A percentile compares a stretch with the other conserved stretches of the same genome.
These are phyloP conservation scores for Pseudochirops cupreus DNA, from an alignment of 2,797 vertebrate species.

Conservation along the genomic window DNA sequence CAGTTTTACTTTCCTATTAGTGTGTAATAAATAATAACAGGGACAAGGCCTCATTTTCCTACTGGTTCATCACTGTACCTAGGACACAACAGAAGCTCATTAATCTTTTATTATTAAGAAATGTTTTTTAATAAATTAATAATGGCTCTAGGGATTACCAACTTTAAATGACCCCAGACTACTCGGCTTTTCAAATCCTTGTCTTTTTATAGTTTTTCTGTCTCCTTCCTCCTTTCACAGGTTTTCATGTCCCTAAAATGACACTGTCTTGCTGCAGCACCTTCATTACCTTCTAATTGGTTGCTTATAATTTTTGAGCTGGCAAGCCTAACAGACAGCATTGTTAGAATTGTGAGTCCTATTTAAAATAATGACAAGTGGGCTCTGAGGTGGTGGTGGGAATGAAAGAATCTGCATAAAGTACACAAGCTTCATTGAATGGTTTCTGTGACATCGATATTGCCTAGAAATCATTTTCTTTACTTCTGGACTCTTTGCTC, in stretches of 20 bases:
- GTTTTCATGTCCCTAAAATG: neutral
- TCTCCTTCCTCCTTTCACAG: neutral
- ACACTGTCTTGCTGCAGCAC: neutral
- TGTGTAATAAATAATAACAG: neutral
- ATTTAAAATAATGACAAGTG: neutral
- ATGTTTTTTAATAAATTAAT: neutral
- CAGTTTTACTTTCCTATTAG: neutral
- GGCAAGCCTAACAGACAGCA: neutral
- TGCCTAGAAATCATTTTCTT: neutral
- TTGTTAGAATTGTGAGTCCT: neutral
- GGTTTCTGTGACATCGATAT: neutral
- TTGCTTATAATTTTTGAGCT: neutral
- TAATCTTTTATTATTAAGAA: neutral
- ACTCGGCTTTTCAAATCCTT: neutral
- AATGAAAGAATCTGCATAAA: slow-evolving; percentile 6
- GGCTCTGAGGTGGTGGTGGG: neutral
- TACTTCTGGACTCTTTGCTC: neutral
- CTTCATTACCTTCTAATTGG: neutral
- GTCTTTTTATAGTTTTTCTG: neutral
- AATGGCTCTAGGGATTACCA: neutral
- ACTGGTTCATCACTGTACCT: neutral
- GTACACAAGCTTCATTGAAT: neutral
- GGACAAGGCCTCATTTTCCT: neutral
- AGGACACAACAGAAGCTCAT: neutral
- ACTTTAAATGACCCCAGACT: neutral